Base-by-base conservation (phyloP, 2,113 vertebrate genomes). In the Solea senegalensis region DNA sequence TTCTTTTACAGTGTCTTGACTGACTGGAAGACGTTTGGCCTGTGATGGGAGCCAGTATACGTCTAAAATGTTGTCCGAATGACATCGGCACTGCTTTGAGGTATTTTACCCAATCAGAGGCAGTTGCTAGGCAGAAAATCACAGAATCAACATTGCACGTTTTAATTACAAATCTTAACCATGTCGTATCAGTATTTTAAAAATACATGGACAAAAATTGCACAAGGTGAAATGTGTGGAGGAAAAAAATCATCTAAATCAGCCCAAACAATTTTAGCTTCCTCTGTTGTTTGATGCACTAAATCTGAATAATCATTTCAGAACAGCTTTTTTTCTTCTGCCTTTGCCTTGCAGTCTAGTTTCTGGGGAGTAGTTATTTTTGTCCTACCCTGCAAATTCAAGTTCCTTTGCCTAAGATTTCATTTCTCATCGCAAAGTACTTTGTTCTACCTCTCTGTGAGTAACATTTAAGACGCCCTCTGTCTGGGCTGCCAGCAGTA, bases 81-180 rank as follows among this genome's bases (percentile, higher is more conserved):
- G 9, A 54, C 9, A 40, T n/a, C 5, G 11, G 10, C 41, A 41
- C 49, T 60, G 15, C 43, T 8, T 7, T 6, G 16, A 39, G 4
- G 26, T 0, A 0, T 44, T 13, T 49, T 65, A 10, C 21, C 13
- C 7, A 60, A 14, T 60, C 39, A 45, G 13, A 60, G 21, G 14
- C 39, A 39, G 69, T 69, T 74, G 54, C 69, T 51, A 74, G 45
- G 65, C 55, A 53, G 28, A 74, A 9, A 65, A 50, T 26, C 26
- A 34, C 2, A 51, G 45, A 13, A 13, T 15, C 13, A 8, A 4
- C 53, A 45, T 41, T 21, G 3, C 34, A 34, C 34, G 34, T 34
- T 34, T 34, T 34, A 0, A 6, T 34, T 34, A 34, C 5, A 6
- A 9, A 52, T 46, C 48, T 52, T 60, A 58, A 7, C 48, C 34